Evolutionary conservation across 2,797 vertebrate genomes (phyloP).

Genomic region (Typhlichthys subterraneus): DNA sequence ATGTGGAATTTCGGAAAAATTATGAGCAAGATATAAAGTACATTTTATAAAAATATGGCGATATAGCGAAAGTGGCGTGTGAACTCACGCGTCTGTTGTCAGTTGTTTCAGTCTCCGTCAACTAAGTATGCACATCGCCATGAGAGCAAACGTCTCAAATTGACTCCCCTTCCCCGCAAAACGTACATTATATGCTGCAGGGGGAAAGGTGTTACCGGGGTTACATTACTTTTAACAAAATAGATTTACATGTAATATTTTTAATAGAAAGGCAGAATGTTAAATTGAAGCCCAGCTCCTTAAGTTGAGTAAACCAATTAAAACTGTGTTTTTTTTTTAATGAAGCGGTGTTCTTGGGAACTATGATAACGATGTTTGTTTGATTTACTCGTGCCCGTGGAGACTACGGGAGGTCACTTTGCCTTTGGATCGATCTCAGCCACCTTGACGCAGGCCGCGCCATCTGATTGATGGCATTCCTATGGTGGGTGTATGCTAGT

Average conservation of each 20-base stretch:
- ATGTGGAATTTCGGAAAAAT: background rate
- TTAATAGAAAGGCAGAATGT: background rate
- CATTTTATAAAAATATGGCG: background rate
- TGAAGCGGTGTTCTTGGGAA: constrained; percentile 2
- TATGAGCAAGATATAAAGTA: constrained; percentile 1
- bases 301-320: constrained; percentile 42
- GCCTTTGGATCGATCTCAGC: constrained; percentile 59
- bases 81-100: too few relatives aligned
- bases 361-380: constrained; percentile 11
- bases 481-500: constrained; percentile 59
- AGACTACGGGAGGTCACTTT: constrained; percentile 49
- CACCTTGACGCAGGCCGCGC: constrained; percentile 37
- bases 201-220: too few relatives aligned
- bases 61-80: background rate
- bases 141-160: too few relatives aligned
- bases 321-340: constrained; percentile 43
- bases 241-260: background rate
- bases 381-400: background rate
- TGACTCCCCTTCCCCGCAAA: too few relatives aligned
- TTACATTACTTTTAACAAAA: too few relatives aligned
- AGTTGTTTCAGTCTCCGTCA: too few relatives aligned
- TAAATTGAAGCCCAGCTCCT: constrained; percentile 22
- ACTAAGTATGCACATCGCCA: too few relatives aligned
- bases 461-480: constrained; percentile 79
- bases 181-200: too few relatives aligned